Evolutionary conservation across 2,797 vertebrate species (phyloP), one percentile per base, ranked within the genome.

Genomic region (Macrochelys suwanniensis): DNA sequence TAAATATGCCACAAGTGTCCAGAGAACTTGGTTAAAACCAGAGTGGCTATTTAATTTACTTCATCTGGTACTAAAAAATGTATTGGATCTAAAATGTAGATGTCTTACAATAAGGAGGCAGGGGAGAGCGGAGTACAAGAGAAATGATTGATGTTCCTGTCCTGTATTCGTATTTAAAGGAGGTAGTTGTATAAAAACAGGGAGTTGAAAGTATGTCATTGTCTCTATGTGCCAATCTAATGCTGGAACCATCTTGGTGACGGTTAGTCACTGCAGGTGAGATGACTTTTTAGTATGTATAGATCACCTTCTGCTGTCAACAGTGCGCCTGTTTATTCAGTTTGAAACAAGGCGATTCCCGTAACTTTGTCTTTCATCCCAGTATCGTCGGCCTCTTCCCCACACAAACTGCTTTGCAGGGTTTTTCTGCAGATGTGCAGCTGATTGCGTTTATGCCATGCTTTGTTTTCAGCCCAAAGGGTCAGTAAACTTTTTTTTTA

Each of bases 341-440:
- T 57, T 85, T 68, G 0, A 47, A 86, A 3, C 68, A 6, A 49
- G 11, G 49, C 87, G 76, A 1, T 11, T 16, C 13, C 61, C 9
- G 5, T 82, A 10, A 5, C 53, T 74, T 57, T 1, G 8, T 53
- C 15, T 89, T 53, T 23, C 91, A 59, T 71, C n/a, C 65, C 26
- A 16, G 15, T 49, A 5, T 49, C 47, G 5, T 25, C 28, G 26
- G 17, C 21, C 80, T 47, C 74, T 37, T 19, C 82, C 82, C 3
- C 0, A 0, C 47, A 47, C 5, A 11, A 80, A 68, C 87, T 19
- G 59, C 68, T 80, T 54, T 71, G 5, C 2, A 4, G 57, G 37
- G 65, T 21, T 90, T 90, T 94, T 94, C 90, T 13, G 5, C 95
- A 47, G 93, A 82, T 28, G 88, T 15, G 59, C 95, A 80, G 91